Evolutionary conservation across 1,140 invertebrate genomes (phyloP), one percentile per base, ranked within the genome.

Genomic region (Periplaneta americana): DNA sequence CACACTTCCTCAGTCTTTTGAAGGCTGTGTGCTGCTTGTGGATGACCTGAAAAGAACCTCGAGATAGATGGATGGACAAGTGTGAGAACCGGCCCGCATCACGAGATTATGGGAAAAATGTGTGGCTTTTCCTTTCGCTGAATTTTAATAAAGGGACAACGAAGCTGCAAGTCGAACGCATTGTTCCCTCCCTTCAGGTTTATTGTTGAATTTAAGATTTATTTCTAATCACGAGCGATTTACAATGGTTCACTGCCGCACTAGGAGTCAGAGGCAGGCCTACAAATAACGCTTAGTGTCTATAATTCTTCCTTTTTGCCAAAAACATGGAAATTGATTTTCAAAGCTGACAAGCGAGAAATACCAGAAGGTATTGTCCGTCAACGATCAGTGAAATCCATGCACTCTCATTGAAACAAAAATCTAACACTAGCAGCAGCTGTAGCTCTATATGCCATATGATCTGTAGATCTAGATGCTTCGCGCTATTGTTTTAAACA

Each of bases 1-100:
- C 87, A 36, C 34, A 78, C 76, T 36, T 18, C 2, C 33, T 28
- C 15, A 28, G 76, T 28, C 34, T 34, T 34, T 36, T 34, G 76
- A 28, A 36, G 35, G 3, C 33, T 34, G 17, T 34, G 76, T 36
- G 28, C n/a, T 36, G 76, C 34, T 35, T 34, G 76, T 34, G 76
- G 76, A 28, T 28, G 34, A 78, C 76, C 35, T 80, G 79, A 80
- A 80, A 66, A 31, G 79, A 80, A 80, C 48, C 79, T 37, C 35
- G 28, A 80, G 79, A 80, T 80, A 80, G 79, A 80, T 66, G 79
- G 79, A 66, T 80, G 79, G 79, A 80, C 36, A 80, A 33, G 36
- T 80, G 79, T 34, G 13, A 4, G 79, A 33, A 78, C 11, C 48
- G 0, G 0, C 28, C 48, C 28, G 2, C 48, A 28, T n/a, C n/a